Base-by-base conservation (phyloP, 2,113 vertebrate genomes). In the Syrmaticus mikado region DNA sequence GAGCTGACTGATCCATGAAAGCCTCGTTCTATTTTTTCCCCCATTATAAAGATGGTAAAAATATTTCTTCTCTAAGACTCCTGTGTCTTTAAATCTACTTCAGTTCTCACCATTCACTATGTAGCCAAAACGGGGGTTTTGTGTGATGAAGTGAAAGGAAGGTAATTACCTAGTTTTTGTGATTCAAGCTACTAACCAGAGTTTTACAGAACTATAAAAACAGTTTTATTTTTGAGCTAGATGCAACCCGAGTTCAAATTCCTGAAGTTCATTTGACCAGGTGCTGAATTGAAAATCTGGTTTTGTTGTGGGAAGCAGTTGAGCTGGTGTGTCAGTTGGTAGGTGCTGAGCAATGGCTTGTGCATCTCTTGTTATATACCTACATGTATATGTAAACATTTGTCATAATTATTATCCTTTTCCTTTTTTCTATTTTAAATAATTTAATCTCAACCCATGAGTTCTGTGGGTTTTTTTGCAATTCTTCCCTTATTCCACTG, bases 281-380 rank as follows among this genome's bases (percentile, higher is more conserved):
- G 85, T 9, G 41, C 86, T 96, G 90, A 91, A 93, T 95, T 76
- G 60, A 86, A 93, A 95, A 89, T 83, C 41, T 90, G 66, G 3
- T 91, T 94, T 79, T 90, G 75, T 76, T 76, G 32, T 65, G 62
- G 70, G 38, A 90, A 41, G 75, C 30, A 50, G 34, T 89, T 82
- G 76, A 91, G 58, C 72, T 13, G 9, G 34, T 85, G 79, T 43
- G 50, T 75, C 13, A 8, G 24, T 52, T 22, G 7, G 25, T 52
- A 52, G 25, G 50, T 52, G 8, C 24, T 27, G 24, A 52, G 25
- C 50, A 52, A 52, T 52, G 14, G 50, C 25, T 52, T 52, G 50
- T 27, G 25, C 13, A 27, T 27, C 25, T 27, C 50, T 52, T 52
- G 50, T 52, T 52, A 52, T 52, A 52, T 27, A 27, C 50, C 13